phyloP scores from a whole-genome alignment of 2,797 vertebrate genomes.

The Sciurus carolinensis region DNA sequence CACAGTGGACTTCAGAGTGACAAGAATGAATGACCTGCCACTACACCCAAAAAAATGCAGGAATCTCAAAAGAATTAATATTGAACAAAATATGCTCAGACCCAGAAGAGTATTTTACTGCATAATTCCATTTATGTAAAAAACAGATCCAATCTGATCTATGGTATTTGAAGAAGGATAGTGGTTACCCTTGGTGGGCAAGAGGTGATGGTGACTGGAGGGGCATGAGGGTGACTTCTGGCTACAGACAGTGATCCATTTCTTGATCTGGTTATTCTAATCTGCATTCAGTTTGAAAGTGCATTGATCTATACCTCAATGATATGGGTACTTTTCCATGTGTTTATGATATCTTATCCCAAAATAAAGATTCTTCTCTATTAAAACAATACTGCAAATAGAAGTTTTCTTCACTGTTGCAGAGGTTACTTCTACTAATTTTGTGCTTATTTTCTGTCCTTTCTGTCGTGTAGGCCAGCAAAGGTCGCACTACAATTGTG shows the following conservation, averaged over 20 bases:
- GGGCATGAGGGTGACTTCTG: background rate
- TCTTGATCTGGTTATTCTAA: background rate
- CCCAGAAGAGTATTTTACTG: background rate
- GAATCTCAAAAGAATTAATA: background rate
- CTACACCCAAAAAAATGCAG: background rate
- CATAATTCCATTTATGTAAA: background rate
- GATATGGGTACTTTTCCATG: background rate
- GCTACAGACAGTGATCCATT: background rate
- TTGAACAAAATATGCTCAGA: background rate
- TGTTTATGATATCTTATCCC: background rate
- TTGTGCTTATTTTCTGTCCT: background rate
- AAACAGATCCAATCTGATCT: background rate
- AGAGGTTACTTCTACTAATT: conserved; percentile 5
- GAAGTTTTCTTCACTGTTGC: background rate
- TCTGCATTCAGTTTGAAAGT: background rate
- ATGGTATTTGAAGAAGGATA: background rate
- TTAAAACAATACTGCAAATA: conserved; percentile 37
- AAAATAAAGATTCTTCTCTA: conserved; percentile 16
- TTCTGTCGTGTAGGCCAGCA: conserved; percentile 80
- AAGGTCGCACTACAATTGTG: conserved; percentile 85
- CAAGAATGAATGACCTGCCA: background rate
- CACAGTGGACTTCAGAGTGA: background rate
- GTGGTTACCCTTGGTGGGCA: background rate
- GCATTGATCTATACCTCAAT: background rate
- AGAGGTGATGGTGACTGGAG: background rate